Base-by-base conservation (phyloP, 2,888 invertebrate genomes). In the Cactoblastis cactorum region DNA sequence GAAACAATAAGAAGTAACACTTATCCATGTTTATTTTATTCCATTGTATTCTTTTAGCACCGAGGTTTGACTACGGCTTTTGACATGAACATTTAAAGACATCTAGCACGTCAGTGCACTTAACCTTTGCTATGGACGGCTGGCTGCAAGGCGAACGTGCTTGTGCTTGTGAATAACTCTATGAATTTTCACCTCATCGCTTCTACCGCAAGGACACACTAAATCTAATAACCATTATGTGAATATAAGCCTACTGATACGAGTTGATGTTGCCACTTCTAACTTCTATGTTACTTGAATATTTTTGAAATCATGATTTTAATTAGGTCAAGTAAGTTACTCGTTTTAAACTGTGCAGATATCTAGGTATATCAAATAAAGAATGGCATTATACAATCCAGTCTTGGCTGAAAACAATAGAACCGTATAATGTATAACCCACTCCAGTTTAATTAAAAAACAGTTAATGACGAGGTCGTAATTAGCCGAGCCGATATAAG, bases 1-100 rank as follows among this genome's bases (percentile, higher is more conserved):
- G 76, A 67, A 79, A 83, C 80, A 83, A 83, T 79, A 77, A 75
- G 71, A 72, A 66, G 68, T 67, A 65, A 75, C 71, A 69, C 68
- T 65, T 68, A 63, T 57, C 58, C 61, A 56, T 66, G 58, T 69
- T 73, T 67, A 61, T 71, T 73, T 73, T 69, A 64, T 72, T 67
- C 57, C 65, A 71, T 73, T 74, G 71, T 71, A 56, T 69, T 65
- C 39, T 49, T 49, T 41, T 33, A 49, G 49, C 49, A 41, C 33
- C 39, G 49, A 33, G 41, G 39, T 41, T 34, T 28, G 37, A 37
- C 47, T 37, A 37, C 37, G 37, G 35, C 47, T 37, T 48, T 48
- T 48, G 47, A 28, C 35, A 37, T 22, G 47, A 35, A 47, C 35
- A 19, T 24, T 24, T 48, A 14, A 37, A 37, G 47, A 22, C 37